These are phyloP conservation scores for Drosophila carrolli DNA, from an alignment of 1,140 invertebrate genomes.

Conservation along the genomic window DNA sequence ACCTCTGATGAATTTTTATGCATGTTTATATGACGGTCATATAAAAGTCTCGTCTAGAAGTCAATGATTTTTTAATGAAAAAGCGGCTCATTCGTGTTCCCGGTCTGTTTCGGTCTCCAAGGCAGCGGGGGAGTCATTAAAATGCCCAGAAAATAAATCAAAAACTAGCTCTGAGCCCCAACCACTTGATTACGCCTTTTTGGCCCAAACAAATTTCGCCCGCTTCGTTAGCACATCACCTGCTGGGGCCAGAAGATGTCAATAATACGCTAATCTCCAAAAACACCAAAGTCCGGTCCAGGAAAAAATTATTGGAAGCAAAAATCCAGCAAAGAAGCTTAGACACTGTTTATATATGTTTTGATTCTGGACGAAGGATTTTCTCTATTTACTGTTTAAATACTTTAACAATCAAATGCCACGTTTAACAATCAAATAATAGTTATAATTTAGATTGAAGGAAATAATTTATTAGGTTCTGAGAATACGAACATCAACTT, in stretches of 20 bases:
- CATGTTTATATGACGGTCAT: slow-evolving; percentile 78
- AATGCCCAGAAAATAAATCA: slow-evolving; percentile 74
- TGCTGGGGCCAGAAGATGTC: slow-evolving; percentile 54
- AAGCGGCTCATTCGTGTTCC: slow-evolving; percentile 5
- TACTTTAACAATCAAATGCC: no score
- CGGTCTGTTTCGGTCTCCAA: slow-evolving; percentile 3
- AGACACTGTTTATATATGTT: neutral
- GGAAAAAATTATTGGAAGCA: neutral
- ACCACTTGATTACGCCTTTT: slow-evolving; percentile 70
- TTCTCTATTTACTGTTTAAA: no score
- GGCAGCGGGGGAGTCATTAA: slow-evolving; percentile 58
- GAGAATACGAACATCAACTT: neutral
- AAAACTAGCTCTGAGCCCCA: slow-evolving; percentile 46
- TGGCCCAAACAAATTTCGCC: slow-evolving; percentile 62
- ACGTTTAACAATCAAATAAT: no score
- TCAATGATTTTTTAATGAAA: slow-evolving; percentile 81
- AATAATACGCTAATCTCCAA: slow-evolving; percentile 53
- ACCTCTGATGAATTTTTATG: slow-evolving; percentile 80
- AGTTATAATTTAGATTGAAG: no score
- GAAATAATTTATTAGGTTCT: neutral
- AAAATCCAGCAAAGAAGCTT: neutral
- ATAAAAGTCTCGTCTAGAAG: slow-evolving; percentile 70
- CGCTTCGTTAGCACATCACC: slow-evolving; percentile 73
- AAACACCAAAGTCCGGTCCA: slow-evolving; percentile 17
- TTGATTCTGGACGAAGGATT: no score